Base-by-base conservation (phyloP, 2,888 invertebrate genomes). In the Neria commutata region DNA sequence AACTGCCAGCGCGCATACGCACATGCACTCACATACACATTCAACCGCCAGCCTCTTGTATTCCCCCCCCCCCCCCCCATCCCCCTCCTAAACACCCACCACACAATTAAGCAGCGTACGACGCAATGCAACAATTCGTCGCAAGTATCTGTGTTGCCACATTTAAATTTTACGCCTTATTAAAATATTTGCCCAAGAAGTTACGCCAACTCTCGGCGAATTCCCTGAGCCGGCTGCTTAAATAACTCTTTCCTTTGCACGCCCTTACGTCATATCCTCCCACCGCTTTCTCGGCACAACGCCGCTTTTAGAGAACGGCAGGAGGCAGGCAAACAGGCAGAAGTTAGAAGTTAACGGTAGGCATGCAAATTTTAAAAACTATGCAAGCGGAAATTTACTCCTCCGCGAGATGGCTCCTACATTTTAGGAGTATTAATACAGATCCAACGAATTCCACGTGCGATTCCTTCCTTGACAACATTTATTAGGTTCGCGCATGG, bases 121-220 rank as follows among this genome's bases (percentile, higher is more conserved):
- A n/a, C n/a, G n/a, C n/a, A n/a, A n/a, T n/a, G n/a, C n/a, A n/a
- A n/a, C n/a, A n/a, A n/a, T n/a, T n/a, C n/a, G n/a, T n/a, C n/a
- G n/a, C n/a, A n/a, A n/a, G n/a, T n/a, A n/a, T n/a, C 8, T 24
- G 24, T n/a, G 33, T 16, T 46, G 34, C 45, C 59, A 62, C 54
- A 58, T 58, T 61, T 58, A 52, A 55, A 55, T 58, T 47, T 58
- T 58, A 40, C 47, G 48, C 51, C 51, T 54, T 51, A 37, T 45
- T 60, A 55, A n/a, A 55, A 58, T 61, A 61, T 61, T 61, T 58
- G 55, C 52, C 51, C 55, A 26, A 47, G 52, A 48, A 58, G 58
- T 61, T 55, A 54, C 46, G 42, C 37, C 49, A 16, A 49, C 40
- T 37, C 25, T 34, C 14, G 14, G 23, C 37, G 56, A 16, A 49